Conservation (phyloP, 92 coral and sea anemone species). For the Heteractis magnifica region DNA sequence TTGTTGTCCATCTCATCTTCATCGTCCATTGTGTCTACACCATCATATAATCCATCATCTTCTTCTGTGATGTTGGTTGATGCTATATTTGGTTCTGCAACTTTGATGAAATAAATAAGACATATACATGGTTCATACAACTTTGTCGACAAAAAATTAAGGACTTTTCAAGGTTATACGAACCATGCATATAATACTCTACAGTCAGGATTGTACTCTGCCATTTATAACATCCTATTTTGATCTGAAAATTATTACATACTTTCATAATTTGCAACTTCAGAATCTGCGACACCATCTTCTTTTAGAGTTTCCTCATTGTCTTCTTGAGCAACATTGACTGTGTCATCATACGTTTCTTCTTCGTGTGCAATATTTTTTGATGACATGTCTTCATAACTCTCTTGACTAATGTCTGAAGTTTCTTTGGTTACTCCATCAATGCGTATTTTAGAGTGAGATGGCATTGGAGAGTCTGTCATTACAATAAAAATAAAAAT, state of each 20-base stretch:
- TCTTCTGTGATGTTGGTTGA: neutral
- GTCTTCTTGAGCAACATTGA: neutral
- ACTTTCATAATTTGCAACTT: slow-evolving; percentile 20
- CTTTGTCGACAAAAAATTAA: too few species aligned
- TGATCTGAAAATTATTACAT: neutral
- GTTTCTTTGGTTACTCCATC: neutral
- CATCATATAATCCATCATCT: slow-evolving; percentile 40
- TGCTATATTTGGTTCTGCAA: neutral
- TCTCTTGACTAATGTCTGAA: neutral
- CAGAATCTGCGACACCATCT: neutral
- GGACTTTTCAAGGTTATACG: neutral
- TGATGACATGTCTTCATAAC: slow-evolving; percentile 4
- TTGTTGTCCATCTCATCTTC: slow-evolving; percentile 10
- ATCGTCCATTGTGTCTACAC: slow-evolving; percentile 15
- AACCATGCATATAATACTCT: neutral
- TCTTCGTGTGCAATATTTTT: neutral
- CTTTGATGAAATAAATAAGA: neutral
- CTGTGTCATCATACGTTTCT: slow-evolving; percentile 34
- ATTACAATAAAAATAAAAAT: neutral
- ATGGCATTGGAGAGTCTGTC: neutral
- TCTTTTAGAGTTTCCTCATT: neutral
- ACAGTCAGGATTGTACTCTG: neutral
- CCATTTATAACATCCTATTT: too few species aligned
- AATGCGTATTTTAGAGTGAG: neutral
- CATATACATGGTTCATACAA: too few species aligned